phyloP scores from a whole-genome alignment of 2,113 vertebrate genomes.

The Nymphicus hollandicus region DNA sequence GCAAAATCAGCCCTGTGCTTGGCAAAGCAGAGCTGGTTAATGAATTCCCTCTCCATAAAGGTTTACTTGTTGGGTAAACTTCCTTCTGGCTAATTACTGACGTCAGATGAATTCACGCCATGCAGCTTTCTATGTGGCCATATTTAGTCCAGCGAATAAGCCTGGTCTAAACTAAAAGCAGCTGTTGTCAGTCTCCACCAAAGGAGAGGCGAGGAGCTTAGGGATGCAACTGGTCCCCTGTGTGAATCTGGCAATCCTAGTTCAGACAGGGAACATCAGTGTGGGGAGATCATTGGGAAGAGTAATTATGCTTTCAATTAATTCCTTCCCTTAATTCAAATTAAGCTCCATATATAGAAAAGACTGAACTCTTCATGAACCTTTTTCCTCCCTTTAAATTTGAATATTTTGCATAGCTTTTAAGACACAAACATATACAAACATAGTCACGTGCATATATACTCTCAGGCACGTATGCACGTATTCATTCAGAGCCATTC shows the following conservation, averaged over 20 bases:
- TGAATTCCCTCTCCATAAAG: conserved; percentile 18
- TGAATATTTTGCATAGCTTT: neutral
- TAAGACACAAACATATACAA: neutral
- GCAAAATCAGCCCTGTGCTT: conserved; percentile 18
- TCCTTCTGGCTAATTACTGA: neutral
- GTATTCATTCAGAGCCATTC: accelerated
- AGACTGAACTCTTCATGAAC: neutral
- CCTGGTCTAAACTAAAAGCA: neutral
- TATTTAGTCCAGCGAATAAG: neutral
- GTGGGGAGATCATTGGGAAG: neutral
- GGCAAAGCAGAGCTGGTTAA: conserved; percentile 20
- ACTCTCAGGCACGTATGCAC: neutral
- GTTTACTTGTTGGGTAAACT: neutral
- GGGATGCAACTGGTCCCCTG: accelerated
- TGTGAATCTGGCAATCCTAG: neutral
- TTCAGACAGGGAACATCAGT: accelerated
- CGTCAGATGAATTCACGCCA: neutral
- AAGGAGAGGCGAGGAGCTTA: neutral
- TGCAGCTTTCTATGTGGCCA: neutral
- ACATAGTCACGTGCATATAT: accelerated
- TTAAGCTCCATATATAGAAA: neutral
- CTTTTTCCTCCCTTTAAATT: neutral
- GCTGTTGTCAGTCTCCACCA: neutral
- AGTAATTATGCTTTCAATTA: neutral
- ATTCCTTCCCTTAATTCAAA: neutral